These are phyloP conservation scores for Drosophila meridionalis DNA, from an alignment of 2,888 invertebrate species.

Conservation along the genomic window DNA sequence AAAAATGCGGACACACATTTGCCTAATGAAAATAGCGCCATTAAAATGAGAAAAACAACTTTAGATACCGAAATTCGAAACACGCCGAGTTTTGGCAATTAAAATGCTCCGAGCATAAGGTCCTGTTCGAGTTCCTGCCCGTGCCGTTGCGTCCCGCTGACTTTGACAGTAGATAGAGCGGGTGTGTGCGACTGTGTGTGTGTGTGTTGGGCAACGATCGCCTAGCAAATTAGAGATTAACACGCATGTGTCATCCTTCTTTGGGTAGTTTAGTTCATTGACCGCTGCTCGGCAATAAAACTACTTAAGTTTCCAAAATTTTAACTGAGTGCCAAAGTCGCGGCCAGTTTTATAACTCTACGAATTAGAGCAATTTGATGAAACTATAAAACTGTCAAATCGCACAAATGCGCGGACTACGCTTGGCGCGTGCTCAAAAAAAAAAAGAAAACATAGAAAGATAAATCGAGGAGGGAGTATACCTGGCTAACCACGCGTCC, in stretches of 20 bases:
- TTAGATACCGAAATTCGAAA: conserved; percentile 79
- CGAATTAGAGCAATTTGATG: conserved; percentile 77
- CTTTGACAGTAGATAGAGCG: conserved; percentile 16
- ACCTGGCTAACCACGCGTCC: conserved; percentile 12
- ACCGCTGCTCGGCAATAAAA: conserved; percentile 68
- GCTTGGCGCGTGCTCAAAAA: conserved; percentile 14
- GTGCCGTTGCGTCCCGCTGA: conserved; percentile 40
- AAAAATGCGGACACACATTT: conserved; percentile 75
- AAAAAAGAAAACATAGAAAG: conserved; percentile 35
- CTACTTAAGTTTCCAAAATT: conserved; percentile 53
- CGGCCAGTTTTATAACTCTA: conserved; percentile 68
- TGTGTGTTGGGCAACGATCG: conserved; percentile 52
- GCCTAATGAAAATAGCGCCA: conserved; percentile 82
- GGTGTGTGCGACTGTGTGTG: conserved; percentile 2
- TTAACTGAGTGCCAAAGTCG: conserved; percentile 57
- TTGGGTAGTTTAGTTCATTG: conserved; percentile 62
- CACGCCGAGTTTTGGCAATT: conserved; percentile 80
- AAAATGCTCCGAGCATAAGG: conserved; percentile 74
- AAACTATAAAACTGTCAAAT: conserved; percentile 77
- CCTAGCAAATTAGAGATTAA: conserved; percentile 81
- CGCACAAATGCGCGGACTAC: conserved; percentile 60
- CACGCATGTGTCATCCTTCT: conserved; percentile 80
- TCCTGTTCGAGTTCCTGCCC: conserved; percentile 36
- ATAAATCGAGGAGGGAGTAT: conserved; percentile 20
- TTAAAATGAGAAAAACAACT: conserved; percentile 82